phyloP scores from a whole-genome alignment of 2,797 vertebrate genomes.

The Rhadinocentrus ornatus region DNA sequence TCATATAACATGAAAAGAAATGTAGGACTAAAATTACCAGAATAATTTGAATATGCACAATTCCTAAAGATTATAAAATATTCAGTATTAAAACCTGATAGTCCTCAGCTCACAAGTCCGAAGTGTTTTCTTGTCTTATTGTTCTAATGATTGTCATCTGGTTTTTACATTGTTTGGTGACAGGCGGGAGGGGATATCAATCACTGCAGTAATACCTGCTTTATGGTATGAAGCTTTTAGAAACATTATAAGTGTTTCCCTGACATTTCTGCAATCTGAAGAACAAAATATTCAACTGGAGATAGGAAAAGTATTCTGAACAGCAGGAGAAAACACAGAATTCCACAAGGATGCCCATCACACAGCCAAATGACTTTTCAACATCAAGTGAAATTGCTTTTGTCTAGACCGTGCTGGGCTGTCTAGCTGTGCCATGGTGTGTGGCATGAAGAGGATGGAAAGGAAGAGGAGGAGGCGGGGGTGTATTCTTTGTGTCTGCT shows the following conservation, averaged over 20 bases:
- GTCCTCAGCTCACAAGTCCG: not conserved
- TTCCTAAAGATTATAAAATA: not conserved
- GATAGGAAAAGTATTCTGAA: constrained; percentile 10
- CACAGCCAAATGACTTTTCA: constrained; percentile 76
- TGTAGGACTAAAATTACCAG: not conserved
- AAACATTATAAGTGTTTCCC: not conserved
- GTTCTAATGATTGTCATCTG: not conserved
- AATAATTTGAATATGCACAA: not conserved
- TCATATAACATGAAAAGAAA: not conserved
- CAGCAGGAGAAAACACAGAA: constrained; percentile 23
- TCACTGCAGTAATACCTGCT: not conserved
- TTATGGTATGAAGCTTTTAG: not conserved
- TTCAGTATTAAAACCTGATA: not conserved
- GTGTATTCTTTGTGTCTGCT: constrained; percentile 77
- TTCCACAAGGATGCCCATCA: constrained; percentile 61
- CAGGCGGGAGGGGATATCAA: not conserved
- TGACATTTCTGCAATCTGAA: not conserved
- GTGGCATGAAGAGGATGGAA: constrained; percentile 63
- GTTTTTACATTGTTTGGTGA: not conserved
- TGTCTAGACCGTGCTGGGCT: constrained; percentile 77
- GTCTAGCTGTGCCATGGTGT: constrained; percentile 81
- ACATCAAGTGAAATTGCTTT: constrained; percentile 80
- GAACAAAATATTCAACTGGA: not conserved
- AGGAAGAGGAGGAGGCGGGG: constrained; percentile 60
- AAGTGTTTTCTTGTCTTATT: constrained; percentile 1